Base-by-base conservation (phyloP, 2,888 invertebrate species). In the Diarsia brunnea region DNA sequence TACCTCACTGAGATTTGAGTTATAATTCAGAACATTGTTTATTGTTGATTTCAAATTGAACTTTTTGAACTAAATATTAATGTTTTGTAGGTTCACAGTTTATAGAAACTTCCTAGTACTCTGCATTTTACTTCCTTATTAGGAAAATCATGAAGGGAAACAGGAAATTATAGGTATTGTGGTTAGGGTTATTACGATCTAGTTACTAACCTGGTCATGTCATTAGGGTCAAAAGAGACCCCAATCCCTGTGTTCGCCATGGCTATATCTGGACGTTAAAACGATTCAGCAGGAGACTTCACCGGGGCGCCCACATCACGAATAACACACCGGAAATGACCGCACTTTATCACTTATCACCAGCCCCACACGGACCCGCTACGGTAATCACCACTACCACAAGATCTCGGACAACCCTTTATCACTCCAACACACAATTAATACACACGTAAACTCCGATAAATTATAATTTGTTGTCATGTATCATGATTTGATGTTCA, bases 151-250 rank as follows among this genome's bases (percentile, higher is more conserved):
- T 47, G 45, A 65, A 61, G 19, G 12, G 45, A 71, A 64, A 79
- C 80, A 51, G 24, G 38, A 71, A 47, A 73, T 53, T 60, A 19
- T 14, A 60, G n/a, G 55, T 64, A 38, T 49, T 58, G 63, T 75
- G 60, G 51, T 63, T 69, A 60, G 53, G 61, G 49, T 71, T 66
- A 80, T 38, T 38, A 38, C 38, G 38, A 72, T 63, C 0, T 45
- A 45, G 47, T 67, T 60, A 79, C 89, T 70, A 72, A 95, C 97
- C 97, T 97, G 94, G 97, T 97, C 95, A 97, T 97, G 91, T 98
- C 97, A 95, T 97, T 97, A 87, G 97, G 97, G 95, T 98, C 98
- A 93, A 98, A 98, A 75, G 97, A 97, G 91, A 97, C 97, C 93
- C 97, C 97, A 96, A 98, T 97, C 79, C 94, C 93, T 84, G 96